Evolutionary conservation across 2,888 invertebrate genomes (phyloP), one percentile per base, ranked within the genome.

Genomic region (Hydraecia micacea): DNA sequence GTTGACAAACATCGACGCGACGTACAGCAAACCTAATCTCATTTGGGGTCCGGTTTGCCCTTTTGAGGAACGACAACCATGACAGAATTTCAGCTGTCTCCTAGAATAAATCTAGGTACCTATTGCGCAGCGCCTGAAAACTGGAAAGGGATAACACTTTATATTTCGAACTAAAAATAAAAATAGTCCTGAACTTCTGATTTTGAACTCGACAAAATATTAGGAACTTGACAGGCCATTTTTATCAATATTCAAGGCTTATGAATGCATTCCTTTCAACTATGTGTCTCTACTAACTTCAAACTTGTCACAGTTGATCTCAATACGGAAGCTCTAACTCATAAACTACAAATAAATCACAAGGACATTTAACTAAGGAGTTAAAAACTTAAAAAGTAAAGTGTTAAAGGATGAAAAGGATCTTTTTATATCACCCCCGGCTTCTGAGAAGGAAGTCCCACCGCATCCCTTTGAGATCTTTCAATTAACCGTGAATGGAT

Each of bases 391-490:
- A 75, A 87, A 84, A 82, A 80, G 70, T 79, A 67, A 75, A 85
- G 73, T 77, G 75, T 69, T 73, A 66, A 82, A 83, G 85, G 89
- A 88, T 85, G 81, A 81, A 79, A 87, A 80, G 78, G 81, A 86
- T 88, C 83, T 87, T 89, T 91, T 90, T 89, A 92, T 92, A 86
- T 84, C 89, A 85, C 86, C 89, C 89, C 84, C 60, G 46, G 72
- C 42, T 85, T 86, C 93, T 93, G 86, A 93, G 93, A 94, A 94
- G 94, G 94, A 94, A 94, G 91, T 92, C 87, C 83, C 86, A 87
- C 88, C 85, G 79, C 87, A 83, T 83, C 86, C 87, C 84, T 87
- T 89, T 88, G 77, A 86, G 84, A 82, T 75, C 73, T 70, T 73
- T 81, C 86, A 87, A 87, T 87, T 88, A 87, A 78, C 83, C 80